A percentile compares a stretch with the other conserved stretches of the same genome.
Conservation (phyloP, 2,888 invertebrate genomes). For the Leptogaster cylindrica region DNA sequence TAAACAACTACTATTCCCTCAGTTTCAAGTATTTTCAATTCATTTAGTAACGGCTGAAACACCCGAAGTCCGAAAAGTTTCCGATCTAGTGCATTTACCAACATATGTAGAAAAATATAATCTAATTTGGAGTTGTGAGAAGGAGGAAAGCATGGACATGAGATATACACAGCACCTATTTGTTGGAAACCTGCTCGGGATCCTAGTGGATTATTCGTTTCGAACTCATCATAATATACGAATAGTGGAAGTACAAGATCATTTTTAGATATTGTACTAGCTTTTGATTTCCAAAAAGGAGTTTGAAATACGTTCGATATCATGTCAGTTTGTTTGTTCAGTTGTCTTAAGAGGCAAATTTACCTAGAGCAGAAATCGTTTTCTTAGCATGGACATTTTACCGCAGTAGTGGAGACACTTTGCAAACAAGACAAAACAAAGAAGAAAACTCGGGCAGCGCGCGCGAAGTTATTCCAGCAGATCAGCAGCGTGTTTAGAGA, state of each 20-base stretch:
- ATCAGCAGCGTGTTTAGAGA: too few relatives aligned
- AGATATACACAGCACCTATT: constrained; percentile 22
- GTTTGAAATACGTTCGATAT: background rate
- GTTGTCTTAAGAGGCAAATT: too few relatives aligned
- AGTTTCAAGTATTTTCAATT: constrained; percentile 14
- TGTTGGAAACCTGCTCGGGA: constrained; percentile 14
- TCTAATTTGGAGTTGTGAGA: constrained; percentile 2
- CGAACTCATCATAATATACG: constrained; percentile 28
- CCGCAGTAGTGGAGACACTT: too few relatives aligned
- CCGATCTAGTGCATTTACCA: constrained; percentile 22
- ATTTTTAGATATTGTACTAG: background rate
- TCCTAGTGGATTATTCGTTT: constrained; percentile 23
- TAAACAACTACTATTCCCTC: background rate
- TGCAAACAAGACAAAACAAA: too few relatives aligned
- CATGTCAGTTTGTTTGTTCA: too few relatives aligned
- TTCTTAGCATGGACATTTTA: too few relatives aligned
- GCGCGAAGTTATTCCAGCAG: too few relatives aligned
- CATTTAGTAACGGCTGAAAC: background rate
- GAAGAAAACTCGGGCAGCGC: too few relatives aligned
- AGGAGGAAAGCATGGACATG: constrained; percentile 10
- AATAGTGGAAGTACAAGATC: constrained; percentile 22
- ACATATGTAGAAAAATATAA: constrained; percentile 16
- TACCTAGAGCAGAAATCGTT: too few relatives aligned
- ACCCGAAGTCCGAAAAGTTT: constrained; percentile 23
- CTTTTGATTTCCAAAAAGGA: constrained; percentile 6